Percentiles rank a stretch among this genome's conserved stretches.
Conservation (phyloP, 2,113 vertebrate species). For the Lycaon pictus region DNA sequence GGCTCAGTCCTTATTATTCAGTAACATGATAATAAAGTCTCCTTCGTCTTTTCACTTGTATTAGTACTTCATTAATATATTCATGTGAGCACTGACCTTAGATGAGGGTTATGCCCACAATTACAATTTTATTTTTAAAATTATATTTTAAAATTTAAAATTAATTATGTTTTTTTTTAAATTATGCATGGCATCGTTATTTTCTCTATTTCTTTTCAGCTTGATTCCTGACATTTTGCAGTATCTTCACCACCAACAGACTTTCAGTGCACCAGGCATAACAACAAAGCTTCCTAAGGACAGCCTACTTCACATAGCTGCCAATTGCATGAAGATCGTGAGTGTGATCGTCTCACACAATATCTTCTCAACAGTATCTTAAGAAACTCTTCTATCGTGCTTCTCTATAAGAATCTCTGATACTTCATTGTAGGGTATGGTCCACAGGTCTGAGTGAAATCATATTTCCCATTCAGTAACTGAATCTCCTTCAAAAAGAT, state of each 20-base stretch:
- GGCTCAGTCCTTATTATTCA: not conserved
- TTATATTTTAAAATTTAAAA: not conserved
- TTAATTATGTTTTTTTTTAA: not conserved
- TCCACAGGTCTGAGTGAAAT: slow-evolving; percentile 2
- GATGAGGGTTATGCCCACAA: not conserved
- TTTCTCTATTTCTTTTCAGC: not conserved
- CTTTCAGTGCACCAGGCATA: not conserved
- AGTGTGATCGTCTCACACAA: not conserved
- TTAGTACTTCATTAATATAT: not conserved
- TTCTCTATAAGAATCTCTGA: not conserved
- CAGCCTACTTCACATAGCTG: not conserved
- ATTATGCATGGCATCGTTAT: not conserved
- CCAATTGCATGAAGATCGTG: not conserved
- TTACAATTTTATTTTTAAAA: not conserved
- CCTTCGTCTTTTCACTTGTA: not conserved
- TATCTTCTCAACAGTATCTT: not conserved
- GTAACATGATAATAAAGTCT: not conserved
- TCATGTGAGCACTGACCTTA: not conserved
- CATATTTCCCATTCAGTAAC: slow-evolving; percentile 39
- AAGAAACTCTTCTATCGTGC: not conserved
- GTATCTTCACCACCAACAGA: not conserved
- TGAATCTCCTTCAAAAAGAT: not conserved
- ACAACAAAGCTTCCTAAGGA: not conserved
- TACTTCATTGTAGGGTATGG: not conserved
- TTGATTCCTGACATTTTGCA: not conserved